Conservation (phyloP, 2,797 vertebrate genomes). For the Cottoperca gobio region DNA sequence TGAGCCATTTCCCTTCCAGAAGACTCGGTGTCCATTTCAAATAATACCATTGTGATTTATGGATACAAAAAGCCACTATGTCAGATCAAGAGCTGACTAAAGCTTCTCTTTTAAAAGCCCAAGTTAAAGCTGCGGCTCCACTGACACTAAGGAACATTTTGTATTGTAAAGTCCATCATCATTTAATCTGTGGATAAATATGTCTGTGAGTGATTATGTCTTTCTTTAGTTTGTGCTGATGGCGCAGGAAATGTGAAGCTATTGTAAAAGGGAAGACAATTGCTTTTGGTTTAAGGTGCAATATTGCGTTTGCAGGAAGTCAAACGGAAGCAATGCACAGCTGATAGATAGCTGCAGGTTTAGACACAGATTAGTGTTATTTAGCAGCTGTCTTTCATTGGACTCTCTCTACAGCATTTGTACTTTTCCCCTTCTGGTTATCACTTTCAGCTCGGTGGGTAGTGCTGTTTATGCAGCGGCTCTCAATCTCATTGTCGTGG, state of each 20-base stretch:
- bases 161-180: conserved; percentile 74
- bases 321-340: conserved; percentile 24
- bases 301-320: conserved; percentile 23
- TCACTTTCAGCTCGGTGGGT: conserved; percentile 59
- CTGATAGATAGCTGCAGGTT: conserved; percentile 59
- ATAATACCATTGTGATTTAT: conserved; percentile 61
- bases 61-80: conserved; percentile 61
- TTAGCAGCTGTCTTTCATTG: conserved; percentile 42
- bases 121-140: conserved; percentile 65
- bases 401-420: conserved; percentile 8
- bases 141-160: conserved; percentile 72
- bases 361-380: conserved; percentile 60
- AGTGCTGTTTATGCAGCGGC: conserved; percentile 37
- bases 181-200: conserved; percentile 81
- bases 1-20: conserved; percentile 59
- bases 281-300: conserved; percentile 59
- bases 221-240: conserved; percentile 71
- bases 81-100: conserved; percentile 69
- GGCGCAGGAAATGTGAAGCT: conserved; percentile 52
- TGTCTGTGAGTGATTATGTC: conserved; percentile 72
- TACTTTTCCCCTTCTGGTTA: conserved; percentile 40
- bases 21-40: conserved; percentile 56
- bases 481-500: conserved; percentile 51
- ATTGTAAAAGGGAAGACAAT: conserved; percentile 55
- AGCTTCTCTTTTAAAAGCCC: conserved; percentile 64